Base-by-base conservation (phyloP, 2,888 invertebrate genomes). In the Macaria notata region DNA sequence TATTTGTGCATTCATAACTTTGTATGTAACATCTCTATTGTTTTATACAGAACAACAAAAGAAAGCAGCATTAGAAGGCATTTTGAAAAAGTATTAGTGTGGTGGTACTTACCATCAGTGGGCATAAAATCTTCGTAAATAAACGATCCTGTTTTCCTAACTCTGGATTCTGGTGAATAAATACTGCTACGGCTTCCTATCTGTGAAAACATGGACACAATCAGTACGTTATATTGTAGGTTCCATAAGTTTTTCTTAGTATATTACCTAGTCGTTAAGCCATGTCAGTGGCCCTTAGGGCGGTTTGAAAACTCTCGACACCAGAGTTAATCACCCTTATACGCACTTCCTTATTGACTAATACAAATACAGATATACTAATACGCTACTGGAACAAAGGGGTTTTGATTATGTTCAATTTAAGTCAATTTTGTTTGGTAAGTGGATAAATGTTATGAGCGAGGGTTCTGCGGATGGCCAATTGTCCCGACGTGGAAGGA, bases 91-190 rank as follows among this genome's bases (percentile, higher is more conserved):
- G 2, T 19, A 19, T 19, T 19, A 19, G 1, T 19, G 4, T n/a
- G 4, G n/a, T 19, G 2, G 4, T 9, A 73, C 92, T 92, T 92
- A 90, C 99, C 99, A 93, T 99, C 99, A 41, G 99, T 99, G 4
- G 99, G 99, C 98, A 99, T 99, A 87, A 99, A 99, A 88, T 99
- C 99, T 93, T 99, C 99, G 84, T 99, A 99, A 80, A 99, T 99
- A 87, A 97, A 99, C 8, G 98, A 99, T 46, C 99, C 99, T 49
- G 97, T 97, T 89, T 98, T 98, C 54, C 99, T 93, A 5, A 99
- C 98, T 74, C 98, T 94, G 46, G 98, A 98, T 86, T 98, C 98
- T 5, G 98, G 98, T 0, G 98, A 99, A 86, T 99, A 99, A 58
- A 99, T 98, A 87, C 99, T 99, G 89, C 99, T 99, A 56, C 99